A percentile compares a stretch with the other conserved stretches of the same genome.
Conservation (phyloP, 2,888 invertebrate species). For the Folsomia manolachei region DNA sequence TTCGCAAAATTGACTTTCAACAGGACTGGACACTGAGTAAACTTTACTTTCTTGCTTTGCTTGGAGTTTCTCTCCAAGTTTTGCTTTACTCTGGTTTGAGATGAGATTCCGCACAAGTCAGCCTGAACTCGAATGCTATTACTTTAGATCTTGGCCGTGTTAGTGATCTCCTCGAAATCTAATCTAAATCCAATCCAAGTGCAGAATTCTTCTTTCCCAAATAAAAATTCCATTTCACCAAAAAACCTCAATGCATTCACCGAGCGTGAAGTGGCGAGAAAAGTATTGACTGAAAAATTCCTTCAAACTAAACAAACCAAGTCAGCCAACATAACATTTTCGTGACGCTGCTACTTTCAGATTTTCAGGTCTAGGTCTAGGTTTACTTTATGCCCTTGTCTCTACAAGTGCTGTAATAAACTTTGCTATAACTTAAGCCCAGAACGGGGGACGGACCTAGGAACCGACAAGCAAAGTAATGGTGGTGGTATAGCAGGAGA, state of each 20-base stretch:
- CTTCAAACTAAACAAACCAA: not conserved
- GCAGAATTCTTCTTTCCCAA: not conserved
- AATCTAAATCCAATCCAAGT: not conserved
- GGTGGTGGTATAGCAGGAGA: not conserved
- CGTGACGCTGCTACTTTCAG: not conserved
- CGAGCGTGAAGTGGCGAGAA: not conserved
- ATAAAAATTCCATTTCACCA: not conserved
- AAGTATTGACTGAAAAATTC: not conserved
- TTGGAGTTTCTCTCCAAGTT: not conserved
- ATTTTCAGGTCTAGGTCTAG: no score
- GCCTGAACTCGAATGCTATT: not conserved
- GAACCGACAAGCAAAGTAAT: no score
- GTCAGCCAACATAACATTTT: not conserved
- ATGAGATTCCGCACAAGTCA: not conserved
- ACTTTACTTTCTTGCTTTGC: not conserved
- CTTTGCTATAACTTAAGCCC: not conserved
- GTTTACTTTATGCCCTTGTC: no score
- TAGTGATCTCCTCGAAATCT: not conserved
- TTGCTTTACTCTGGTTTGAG: not conserved
- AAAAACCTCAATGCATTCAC: not conserved
- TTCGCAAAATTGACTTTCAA: constrained; percentile 20
- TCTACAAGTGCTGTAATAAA: no score
- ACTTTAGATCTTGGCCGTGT: not conserved
- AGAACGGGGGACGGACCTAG: not conserved
- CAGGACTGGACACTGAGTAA: not conserved